Percentiles rank a stretch among this genome's conserved stretches.
phyloP scores from a whole-genome alignment of 2,113 vertebrate species.

The Megatriorchis doriae region DNA sequence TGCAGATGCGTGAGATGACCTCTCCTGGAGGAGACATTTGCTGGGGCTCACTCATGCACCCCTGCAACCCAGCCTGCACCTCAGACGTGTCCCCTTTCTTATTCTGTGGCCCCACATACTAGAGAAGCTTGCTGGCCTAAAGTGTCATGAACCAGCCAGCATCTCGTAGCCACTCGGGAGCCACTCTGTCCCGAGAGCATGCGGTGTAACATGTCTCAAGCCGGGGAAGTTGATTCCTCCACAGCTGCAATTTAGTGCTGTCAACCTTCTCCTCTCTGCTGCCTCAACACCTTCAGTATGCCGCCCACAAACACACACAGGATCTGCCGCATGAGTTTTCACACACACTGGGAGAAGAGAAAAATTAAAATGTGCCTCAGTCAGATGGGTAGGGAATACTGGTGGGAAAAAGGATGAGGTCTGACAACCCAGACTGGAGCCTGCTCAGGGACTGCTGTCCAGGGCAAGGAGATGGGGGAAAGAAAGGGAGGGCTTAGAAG shows the following conservation, averaged over 20 bases:
- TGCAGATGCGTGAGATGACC: not conserved
- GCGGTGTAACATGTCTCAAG: rapidly evolving
- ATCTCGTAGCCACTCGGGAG: not conserved
- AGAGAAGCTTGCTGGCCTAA: not conserved
- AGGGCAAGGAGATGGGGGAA: not conserved
- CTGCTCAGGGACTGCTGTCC: not conserved
- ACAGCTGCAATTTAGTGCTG: not conserved
- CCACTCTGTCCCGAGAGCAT: too few species aligned
- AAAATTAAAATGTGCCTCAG: not conserved
- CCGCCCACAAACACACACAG: not conserved
- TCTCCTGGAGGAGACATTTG: not conserved
- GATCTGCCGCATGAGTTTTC: not conserved
- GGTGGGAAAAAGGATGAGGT: not conserved
- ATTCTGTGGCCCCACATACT: rapidly evolving
- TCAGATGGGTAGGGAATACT: not conserved
- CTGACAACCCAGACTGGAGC: not conserved
- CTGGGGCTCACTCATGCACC: not conserved
- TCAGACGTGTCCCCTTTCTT: not conserved
- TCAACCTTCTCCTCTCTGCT: not conserved
- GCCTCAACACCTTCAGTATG: not conserved
- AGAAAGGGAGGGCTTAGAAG: not conserved
- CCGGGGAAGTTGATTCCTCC: not conserved
- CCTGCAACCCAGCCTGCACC: not conserved
- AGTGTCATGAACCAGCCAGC: not conserved
- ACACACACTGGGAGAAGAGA: not conserved